Conservation (phyloP, 2,888 invertebrate species). For the Chorisops tibialis region DNA sequence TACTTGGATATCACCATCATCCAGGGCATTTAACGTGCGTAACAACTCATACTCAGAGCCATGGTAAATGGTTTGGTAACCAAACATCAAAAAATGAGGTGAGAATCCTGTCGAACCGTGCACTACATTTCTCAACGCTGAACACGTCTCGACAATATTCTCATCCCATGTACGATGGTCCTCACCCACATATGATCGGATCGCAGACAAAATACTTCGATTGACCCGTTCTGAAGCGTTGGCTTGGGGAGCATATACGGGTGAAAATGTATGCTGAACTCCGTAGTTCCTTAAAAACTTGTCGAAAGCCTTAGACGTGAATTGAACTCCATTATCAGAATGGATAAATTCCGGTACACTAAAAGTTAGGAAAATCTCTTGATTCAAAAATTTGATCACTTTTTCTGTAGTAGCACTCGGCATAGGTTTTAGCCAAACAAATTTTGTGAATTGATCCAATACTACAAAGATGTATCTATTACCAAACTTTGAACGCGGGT, state of each 20-base stretch:
- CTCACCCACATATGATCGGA: background rate
- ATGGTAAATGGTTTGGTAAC: too few relatives aligned
- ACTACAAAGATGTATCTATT: background rate
- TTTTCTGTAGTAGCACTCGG: background rate
- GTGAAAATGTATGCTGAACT: background rate
- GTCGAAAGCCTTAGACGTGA: background rate
- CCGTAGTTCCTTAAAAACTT: background rate
- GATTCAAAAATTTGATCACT: background rate
- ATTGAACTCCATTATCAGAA: too few relatives aligned
- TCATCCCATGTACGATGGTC: slow-evolving; percentile 15
- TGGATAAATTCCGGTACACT: too few relatives aligned
- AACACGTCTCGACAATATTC: too few relatives aligned
- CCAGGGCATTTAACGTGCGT: too few relatives aligned
- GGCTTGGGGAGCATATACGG: slow-evolving; percentile 2
- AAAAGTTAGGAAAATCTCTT: background rate
- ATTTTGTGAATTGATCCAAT: background rate
- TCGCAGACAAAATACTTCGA: slow-evolving; percentile 2
- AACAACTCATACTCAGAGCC: too few relatives aligned
- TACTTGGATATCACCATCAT: too few relatives aligned
- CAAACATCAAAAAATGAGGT: too few relatives aligned
- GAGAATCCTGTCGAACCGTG: too few relatives aligned
- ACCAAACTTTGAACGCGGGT: background rate
- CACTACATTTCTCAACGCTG: background rate
- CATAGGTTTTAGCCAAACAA: background rate
- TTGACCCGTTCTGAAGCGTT: slow-evolving; percentile 16